phyloP scores from a whole-genome alignment of 2,797 vertebrate genomes.

The Emys orbicularis region DNA sequence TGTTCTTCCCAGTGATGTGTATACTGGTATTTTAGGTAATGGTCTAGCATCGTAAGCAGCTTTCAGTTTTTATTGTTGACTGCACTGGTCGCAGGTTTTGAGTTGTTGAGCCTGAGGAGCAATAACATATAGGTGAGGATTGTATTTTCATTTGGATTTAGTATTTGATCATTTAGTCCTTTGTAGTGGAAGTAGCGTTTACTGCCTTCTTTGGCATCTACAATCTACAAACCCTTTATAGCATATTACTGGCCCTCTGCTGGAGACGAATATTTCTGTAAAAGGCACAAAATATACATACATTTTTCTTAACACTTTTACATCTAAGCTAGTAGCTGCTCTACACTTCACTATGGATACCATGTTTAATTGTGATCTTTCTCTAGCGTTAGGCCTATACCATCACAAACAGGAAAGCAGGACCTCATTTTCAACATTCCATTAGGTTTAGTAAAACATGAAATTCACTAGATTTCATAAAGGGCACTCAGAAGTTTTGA shows the following conservation, averaged over 20 bases:
- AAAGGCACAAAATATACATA: accelerated
- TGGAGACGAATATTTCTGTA: not conserved
- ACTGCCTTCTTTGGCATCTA: slow-evolving; percentile 4
- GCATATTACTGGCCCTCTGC: not conserved
- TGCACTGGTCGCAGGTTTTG: not conserved
- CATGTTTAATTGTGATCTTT: not conserved
- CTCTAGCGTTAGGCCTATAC: not conserved
- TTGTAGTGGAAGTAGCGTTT: not conserved
- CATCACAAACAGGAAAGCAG: not conserved
- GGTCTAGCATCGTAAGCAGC: not conserved
- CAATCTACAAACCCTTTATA: not conserved
- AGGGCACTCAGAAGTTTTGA: not conserved
- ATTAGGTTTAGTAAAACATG: not conserved
- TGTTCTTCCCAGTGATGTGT: not conserved
- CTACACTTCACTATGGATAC: too few species aligned
- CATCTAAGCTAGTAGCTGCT: too few species aligned
- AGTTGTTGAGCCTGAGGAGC: not conserved
- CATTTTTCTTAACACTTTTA: not conserved
- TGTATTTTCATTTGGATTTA: not conserved
- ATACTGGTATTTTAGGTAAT: not conserved
- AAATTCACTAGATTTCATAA: slow-evolving; percentile 4
- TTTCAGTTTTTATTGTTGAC: not conserved
- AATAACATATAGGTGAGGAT: not conserved
- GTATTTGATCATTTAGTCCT: not conserved
- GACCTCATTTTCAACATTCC: not conserved